phyloP scores from a whole-genome alignment of 2,113 vertebrate genomes.

The Pardalotus punctatus region DNA sequence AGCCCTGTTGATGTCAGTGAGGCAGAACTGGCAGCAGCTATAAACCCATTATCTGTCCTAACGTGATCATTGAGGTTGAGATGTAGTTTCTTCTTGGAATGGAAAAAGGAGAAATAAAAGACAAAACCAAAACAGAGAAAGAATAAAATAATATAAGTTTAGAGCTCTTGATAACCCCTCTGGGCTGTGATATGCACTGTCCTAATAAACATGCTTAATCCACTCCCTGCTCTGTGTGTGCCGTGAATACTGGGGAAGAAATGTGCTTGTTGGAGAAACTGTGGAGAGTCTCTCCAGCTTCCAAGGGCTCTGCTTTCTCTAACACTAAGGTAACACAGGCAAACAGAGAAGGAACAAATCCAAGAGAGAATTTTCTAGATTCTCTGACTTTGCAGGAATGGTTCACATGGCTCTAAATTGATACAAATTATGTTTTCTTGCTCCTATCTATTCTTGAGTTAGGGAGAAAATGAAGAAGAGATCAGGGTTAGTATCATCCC shows the following conservation, averaged over 20 bases:
- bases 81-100: background rate
- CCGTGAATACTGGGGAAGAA: background rate
- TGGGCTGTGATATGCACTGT: background rate
- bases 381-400: background rate
- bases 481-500: background rate
- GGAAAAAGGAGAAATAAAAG: background rate
- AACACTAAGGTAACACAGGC: background rate
- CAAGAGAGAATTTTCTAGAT: background rate
- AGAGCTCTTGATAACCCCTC: background rate
- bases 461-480: background rate
- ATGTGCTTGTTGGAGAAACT: fast-evolving
- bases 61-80: background rate
- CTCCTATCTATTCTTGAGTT: background rate
- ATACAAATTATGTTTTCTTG: background rate
- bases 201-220: background rate
- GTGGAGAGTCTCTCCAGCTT: background rate
- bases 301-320: background rate
- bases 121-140: background rate
- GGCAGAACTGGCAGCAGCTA: background rate
- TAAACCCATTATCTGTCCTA: background rate
- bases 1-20: background rate
- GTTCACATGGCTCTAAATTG: background rate
- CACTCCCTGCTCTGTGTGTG: background rate
- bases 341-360: background rate
- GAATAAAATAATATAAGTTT: fast-evolving